These are phyloP conservation scores for Lateolabrax maculatus DNA, from an alignment of 2,797 vertebrate species.

Conservation along the genomic window DNA sequence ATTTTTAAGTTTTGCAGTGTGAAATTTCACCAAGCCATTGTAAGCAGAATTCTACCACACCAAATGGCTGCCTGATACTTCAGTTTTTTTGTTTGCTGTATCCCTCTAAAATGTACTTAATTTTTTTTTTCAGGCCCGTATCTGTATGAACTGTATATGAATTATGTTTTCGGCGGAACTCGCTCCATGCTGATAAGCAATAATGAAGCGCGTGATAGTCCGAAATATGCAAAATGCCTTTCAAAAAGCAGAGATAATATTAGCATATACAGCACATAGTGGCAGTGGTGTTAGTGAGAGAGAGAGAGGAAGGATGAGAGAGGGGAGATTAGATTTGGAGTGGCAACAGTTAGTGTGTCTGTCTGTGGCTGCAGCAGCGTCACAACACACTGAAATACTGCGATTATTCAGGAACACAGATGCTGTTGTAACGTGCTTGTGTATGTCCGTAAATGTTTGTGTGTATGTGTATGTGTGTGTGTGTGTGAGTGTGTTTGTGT, in stretches of 20 bases:
- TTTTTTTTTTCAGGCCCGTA: conserved; percentile 11
- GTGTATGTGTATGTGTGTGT: conserved; percentile 25
- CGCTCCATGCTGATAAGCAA: conserved; percentile 50
- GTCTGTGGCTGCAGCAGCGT: conserved; percentile 78
- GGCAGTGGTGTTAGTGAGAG: conserved; percentile 4
- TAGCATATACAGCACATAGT: conserved; percentile 64
- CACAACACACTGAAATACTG: conserved; percentile 88
- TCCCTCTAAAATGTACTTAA: not conserved
- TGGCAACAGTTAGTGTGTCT: conserved; percentile 73
- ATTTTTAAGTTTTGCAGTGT: not conserved
- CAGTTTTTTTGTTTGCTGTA: not conserved
- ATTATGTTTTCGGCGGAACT: conserved; percentile 24
- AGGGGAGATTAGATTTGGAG: conserved; percentile 69
- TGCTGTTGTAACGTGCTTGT: conserved; percentile 39
- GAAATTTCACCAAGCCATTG: not conserved
- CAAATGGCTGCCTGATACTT: not conserved
- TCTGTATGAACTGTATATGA: conserved; percentile 13
- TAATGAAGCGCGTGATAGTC: conserved; percentile 55
- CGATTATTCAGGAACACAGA: conserved; percentile 91
- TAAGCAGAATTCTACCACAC: not conserved
- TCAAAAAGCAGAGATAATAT: conserved; percentile 78
- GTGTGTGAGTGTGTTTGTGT: conserved; percentile 17
- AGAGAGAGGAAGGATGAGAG: conserved; percentile 19
- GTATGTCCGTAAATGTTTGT: conserved; percentile 34
- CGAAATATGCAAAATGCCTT: conserved; percentile 56